Percentiles rank a stretch among this genome's conserved stretches.
Evolutionary conservation across 2,888 invertebrate species (phyloP).

Genomic region (Rhingia campestris): DNA sequence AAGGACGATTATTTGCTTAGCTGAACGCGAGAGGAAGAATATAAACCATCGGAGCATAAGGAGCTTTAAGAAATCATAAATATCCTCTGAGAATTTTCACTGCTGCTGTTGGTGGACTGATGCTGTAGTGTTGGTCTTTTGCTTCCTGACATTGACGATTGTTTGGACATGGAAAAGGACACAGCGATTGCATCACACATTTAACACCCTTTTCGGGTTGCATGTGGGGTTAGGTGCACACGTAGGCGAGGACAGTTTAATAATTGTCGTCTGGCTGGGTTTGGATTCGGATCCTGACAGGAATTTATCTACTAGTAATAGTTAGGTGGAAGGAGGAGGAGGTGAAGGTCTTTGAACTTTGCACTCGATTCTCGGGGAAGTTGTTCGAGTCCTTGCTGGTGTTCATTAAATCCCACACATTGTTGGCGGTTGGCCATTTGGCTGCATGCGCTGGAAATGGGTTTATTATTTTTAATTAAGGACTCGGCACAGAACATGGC

Average conservation of each 20-base stretch:
- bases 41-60: slow-evolving; percentile 53
- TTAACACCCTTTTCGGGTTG: slow-evolving; percentile 18
- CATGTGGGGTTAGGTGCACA: not conserved
- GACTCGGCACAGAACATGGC: slow-evolving; percentile 15
- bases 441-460: slow-evolving; percentile 29
- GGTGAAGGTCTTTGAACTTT: slow-evolving; percentile 65
- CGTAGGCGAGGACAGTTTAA: slow-evolving; percentile 27
- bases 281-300: slow-evolving; percentile 36
- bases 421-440: slow-evolving; percentile 62
- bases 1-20: slow-evolving; percentile 70
- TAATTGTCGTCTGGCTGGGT: slow-evolving; percentile 52
- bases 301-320: slow-evolving; percentile 62
- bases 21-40: slow-evolving; percentile 54
- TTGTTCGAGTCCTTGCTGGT: slow-evolving; percentile 39
- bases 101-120: slow-evolving; percentile 38
- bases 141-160: slow-evolving; percentile 70
- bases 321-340: slow-evolving; percentile 13
- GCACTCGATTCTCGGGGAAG: slow-evolving; percentile 10
- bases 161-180: slow-evolving; percentile 59
- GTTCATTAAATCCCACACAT: slow-evolving; percentile 63
- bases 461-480: slow-evolving; percentile 64
- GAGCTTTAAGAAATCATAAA: slow-evolving; percentile 65
- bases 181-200: slow-evolving; percentile 65
- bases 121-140: slow-evolving; percentile 17
- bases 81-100: slow-evolving; percentile 52